Base-by-base conservation (phyloP, 2,888 invertebrate species). In the Rhingia campestris region DNA sequence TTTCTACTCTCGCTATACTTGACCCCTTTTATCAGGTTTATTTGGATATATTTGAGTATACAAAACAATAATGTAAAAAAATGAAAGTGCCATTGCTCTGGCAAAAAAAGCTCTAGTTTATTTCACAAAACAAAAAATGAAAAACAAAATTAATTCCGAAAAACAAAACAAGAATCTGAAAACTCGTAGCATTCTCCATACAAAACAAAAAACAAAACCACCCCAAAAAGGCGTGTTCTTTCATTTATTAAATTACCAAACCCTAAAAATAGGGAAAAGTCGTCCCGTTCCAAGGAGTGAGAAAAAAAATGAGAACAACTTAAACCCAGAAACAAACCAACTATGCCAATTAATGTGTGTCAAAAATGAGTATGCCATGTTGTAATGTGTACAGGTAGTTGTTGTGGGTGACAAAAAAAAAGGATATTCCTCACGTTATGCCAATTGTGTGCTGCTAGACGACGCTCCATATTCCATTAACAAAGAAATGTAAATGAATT, bases 401-500 rank as follows among this genome's bases (percentile, higher is more conserved):
- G 64, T 67, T 41, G 67, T 69, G 70, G 64, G 59, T 70, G 63
- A 72, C 80, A 80, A 84, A 80, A 66, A 80, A 58, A 12, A 58
- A 22, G 58, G 37, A 35, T 67, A 81, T 77, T 69, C 70, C 80
- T 84, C 80, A 84, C 80, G 70, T 80, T 70, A 74, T 75, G 75
- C 84, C 84, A 80, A 84, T 84, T 84, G 66, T 66, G 56, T 82
- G 56, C 67, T 67, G 43, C 22, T 63, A 61, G 74, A 53, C 54
- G 74, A 51, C 58, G 75, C 59, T 54, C 80, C 61, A 33, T 80
- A 84, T 84, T 80, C 75, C 84, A 80, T 84, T 84, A 80, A 84
- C 84, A 84, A 80, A 80, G 84, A 80, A 70, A 84, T 84, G 80
- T 80, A 84, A 75, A 80, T 84, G 84, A 84, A 66, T 54, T 54